phyloP scores from a whole-genome alignment of 2,113 vertebrate species.

The Mixornis gularis region DNA sequence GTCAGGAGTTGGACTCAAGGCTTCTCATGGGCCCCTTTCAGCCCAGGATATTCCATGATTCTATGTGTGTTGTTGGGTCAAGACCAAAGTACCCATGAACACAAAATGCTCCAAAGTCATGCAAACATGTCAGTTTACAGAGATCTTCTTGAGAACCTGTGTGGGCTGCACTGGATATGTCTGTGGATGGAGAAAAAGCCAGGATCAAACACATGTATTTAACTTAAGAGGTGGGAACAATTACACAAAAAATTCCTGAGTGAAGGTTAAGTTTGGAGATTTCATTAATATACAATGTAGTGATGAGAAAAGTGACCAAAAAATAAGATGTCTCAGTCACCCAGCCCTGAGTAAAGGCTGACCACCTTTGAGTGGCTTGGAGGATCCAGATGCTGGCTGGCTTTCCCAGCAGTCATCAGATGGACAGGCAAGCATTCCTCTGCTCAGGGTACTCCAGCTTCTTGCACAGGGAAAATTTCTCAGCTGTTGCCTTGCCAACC shows the following conservation, averaged over 20 bases:
- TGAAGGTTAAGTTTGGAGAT: background rate
- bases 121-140: background rate
- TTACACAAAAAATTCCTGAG: background rate
- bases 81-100: background rate
- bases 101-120: background rate
- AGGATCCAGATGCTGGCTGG: background rate
- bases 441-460: background rate
- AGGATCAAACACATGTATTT: background rate
- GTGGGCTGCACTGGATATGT: background rate
- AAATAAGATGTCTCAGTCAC: background rate
- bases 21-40: accelerated
- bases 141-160: background rate
- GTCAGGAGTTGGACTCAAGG: background rate
- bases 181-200: background rate
- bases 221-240: background rate
- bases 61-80: background rate
- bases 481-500: background rate
- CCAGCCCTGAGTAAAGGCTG: background rate
- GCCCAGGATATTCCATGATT: background rate
- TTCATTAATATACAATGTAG: background rate
- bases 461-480: background rate
- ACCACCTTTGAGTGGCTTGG: background rate
- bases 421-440: background rate
- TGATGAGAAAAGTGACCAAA: background rate
- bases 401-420: background rate